A percentile compares a stretch with the other conserved stretches of the same genome.
Evolutionary conservation across 1,140 invertebrate species (phyloP).

Genomic region (Campoletis sonorensis): DNA sequence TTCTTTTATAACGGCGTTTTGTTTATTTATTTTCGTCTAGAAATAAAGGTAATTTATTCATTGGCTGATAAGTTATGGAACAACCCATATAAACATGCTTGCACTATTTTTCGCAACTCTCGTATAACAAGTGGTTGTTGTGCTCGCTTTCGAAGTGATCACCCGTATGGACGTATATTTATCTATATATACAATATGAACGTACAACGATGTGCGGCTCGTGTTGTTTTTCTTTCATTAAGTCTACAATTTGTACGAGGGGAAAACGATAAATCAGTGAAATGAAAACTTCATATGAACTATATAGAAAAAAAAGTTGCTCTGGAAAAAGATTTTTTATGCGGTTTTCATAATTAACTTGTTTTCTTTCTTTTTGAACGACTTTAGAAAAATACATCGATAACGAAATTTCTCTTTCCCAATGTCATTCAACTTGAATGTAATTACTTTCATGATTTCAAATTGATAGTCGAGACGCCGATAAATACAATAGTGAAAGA

Average conservation of each 20-base stretch:
- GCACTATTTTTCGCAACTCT: conserved; percentile 9
- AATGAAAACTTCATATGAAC: conserved; percentile 23
- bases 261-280: conserved; percentile 37
- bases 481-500: neutral
- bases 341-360: too few relatives aligned
- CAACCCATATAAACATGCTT: neutral
- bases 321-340: too few relatives aligned
- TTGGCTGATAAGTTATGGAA: neutral
- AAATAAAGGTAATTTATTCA: neutral
- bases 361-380: too few relatives aligned
- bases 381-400: too few relatives aligned
- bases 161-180: neutral
- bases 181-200: neutral
- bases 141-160: conserved; percentile 29
- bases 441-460: neutral
- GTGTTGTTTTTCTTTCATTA: conserved; percentile 26
- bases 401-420: too few relatives aligned
- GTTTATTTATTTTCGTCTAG: neutral
- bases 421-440: too few relatives aligned
- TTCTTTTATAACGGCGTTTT: too few relatives aligned
- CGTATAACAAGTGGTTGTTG: conserved; percentile 30
- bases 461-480: neutral
- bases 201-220: neutral
- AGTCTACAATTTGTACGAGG: neutral
- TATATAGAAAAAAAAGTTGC: neutral